Percentiles rank a stretch among this genome's conserved stretches.
Evolutionary conservation across 2,888 invertebrate genomes (phyloP).

Genomic region (Globia sparganii): DNA sequence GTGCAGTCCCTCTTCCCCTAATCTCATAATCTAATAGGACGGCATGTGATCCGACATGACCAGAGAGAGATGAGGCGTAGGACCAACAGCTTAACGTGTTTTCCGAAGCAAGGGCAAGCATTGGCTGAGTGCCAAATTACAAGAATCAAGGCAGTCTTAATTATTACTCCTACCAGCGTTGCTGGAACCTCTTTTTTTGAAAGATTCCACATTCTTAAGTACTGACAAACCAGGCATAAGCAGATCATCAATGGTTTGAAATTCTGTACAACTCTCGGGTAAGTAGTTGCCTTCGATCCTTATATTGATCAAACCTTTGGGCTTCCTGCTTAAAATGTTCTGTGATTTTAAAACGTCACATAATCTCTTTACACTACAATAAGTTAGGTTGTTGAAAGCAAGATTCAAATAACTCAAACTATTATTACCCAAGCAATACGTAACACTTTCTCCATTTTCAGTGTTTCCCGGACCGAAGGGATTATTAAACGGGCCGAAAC

Average conservation of each 20-base stretch:
- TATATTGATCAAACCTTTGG: conserved; percentile 12
- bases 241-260: background rate
- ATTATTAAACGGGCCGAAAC: conserved; percentile 71
- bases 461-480: conserved; percentile 70
- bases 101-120: background rate
- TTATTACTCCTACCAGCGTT: background rate
- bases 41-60: too few species aligned
- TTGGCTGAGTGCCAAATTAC: too few species aligned
- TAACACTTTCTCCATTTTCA: conserved; percentile 54
- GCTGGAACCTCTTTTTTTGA: background rate
- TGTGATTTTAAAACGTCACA: conserved; percentile 73
- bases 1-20: too few species aligned
- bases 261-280: background rate
- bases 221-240: background rate
- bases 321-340: conserved; percentile 43
- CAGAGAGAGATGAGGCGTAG: too few species aligned
- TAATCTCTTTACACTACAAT: conserved; percentile 71
- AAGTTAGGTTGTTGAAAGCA: conserved; percentile 77
- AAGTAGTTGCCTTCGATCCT: conserved; percentile 25
- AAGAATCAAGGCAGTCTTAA: background rate
- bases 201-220: accelerated
- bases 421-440: conserved; percentile 78
- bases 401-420: conserved; percentile 75
- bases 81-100: too few species aligned
- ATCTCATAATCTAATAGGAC: too few species aligned